A percentile compares a stretch with the other conserved stretches of the same genome.
These are phyloP conservation scores for Schizopygopsis pylzovi DNA, from an alignment of 2,797 vertebrate genomes.

Conservation along the genomic window DNA sequence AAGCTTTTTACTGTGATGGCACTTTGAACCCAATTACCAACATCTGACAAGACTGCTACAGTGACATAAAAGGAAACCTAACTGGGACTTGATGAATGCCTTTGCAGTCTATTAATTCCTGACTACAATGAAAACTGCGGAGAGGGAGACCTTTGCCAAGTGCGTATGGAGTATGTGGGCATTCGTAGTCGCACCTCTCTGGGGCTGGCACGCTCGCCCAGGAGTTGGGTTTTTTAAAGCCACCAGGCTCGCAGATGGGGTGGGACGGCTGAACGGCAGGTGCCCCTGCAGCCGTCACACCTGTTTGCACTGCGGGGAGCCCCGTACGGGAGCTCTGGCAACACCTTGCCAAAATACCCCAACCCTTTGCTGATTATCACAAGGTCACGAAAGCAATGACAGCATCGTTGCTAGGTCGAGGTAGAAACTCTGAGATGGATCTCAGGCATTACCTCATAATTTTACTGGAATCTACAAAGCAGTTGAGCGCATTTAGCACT, in stretches of 20 bases:
- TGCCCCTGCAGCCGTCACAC: slow-evolving; percentile 68
- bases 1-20: slow-evolving; percentile 60
- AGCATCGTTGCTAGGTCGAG: slow-evolving; percentile 54
- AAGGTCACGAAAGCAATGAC: slow-evolving; percentile 54
- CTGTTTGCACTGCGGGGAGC: slow-evolving; percentile 61
- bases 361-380: slow-evolving; percentile 42
- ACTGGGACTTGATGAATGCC: slow-evolving; percentile 65
- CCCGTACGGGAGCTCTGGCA: slow-evolving; percentile 55
- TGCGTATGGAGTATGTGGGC: slow-evolving; percentile 39
- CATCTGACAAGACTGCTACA: slow-evolving; percentile 58
- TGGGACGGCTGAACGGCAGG: slow-evolving; percentile 59
- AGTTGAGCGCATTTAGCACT: slow-evolving; percentile 58
- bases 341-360: slow-evolving; percentile 31
- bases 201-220: slow-evolving; percentile 31
- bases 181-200: slow-evolving; percentile 35
- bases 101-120: slow-evolving; percentile 65
- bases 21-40: slow-evolving; percentile 69
- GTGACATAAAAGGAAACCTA: slow-evolving; percentile 61
- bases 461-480: slow-evolving; percentile 54
- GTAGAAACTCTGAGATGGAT: slow-evolving; percentile 37
- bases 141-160: slow-evolving; percentile 53
- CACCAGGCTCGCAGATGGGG: slow-evolving; percentile 43
- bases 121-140: slow-evolving; percentile 58
- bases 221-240: slow-evolving; percentile 57
- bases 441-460: slow-evolving; percentile 56